phyloP scores from a whole-genome alignment of 2,113 vertebrate species.

The Oncorhynchus clarkii region DNA sequence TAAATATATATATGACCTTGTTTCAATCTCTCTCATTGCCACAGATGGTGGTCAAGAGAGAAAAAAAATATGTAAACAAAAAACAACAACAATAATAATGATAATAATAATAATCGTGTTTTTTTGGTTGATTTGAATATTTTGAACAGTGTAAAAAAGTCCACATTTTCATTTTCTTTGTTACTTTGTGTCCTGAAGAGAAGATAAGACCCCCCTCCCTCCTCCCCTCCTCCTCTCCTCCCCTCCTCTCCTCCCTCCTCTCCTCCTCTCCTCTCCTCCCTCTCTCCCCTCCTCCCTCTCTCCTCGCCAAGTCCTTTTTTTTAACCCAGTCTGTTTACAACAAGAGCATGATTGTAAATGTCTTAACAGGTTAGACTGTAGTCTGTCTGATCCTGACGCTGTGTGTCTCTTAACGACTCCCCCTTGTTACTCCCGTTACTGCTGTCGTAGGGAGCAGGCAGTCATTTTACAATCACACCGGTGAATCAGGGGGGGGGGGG shows the following conservation, averaged over 20 bases:
- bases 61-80: slow-evolving; percentile 37
- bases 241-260: no score
- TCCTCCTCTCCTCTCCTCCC: no score
- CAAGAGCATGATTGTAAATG: slow-evolving; percentile 99
- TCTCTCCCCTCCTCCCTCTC: no score
- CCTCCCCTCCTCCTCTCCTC: no score
- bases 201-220: slow-evolving; percentile 40
- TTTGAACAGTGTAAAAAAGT: slow-evolving; percentile 90
- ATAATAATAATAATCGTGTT: no score
- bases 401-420: no score
- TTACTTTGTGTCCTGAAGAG: slow-evolving; percentile 83
- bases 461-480: background rate
- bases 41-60: slow-evolving; percentile 82
- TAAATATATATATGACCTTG: slow-evolving; percentile 11
- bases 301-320: slow-evolving; percentile 91
- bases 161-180: slow-evolving; percentile 99
- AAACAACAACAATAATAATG: slow-evolving; percentile 42
- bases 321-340: slow-evolving; percentile 88
- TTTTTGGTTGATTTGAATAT: slow-evolving; percentile 55
- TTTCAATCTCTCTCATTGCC: slow-evolving; percentile 78
- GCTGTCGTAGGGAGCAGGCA: no score
- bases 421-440: no score
- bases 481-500: no score
- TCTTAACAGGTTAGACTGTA: slow-evolving; percentile 83
- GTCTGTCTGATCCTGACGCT: slow-evolving; percentile 77